Percentiles rank a stretch among this genome's conserved stretches.
Evolutionary conservation across 2,797 vertebrate species (phyloP).

Genomic region (Acrocephalus scirpaceus): DNA sequence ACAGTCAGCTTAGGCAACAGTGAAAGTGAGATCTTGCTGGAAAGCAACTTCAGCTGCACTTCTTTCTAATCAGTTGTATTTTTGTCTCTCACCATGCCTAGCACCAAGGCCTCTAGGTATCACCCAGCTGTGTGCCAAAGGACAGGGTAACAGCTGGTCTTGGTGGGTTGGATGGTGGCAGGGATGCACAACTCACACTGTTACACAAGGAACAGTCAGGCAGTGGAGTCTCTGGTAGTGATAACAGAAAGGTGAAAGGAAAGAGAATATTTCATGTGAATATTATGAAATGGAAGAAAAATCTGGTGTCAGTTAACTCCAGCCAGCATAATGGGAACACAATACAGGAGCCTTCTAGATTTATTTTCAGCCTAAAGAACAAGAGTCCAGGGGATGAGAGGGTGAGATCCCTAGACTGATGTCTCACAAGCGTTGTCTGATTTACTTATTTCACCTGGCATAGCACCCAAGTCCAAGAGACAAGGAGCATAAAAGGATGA

Average conservation of each 20-base stretch:
- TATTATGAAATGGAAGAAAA: not conserved
- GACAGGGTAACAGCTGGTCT: not conserved
- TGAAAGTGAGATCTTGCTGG: not conserved
- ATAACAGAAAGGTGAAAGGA: not conserved
- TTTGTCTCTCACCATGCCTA: not conserved
- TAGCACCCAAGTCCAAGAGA: not conserved
- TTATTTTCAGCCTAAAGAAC: conserved; percentile 7
- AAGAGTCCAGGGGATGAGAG: not conserved
- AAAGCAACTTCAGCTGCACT: not conserved
- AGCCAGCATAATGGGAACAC: not conserved
- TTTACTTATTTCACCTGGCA: not conserved
- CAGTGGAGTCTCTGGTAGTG: not conserved
- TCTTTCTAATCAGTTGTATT: not conserved
- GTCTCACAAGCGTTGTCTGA: not conserved
- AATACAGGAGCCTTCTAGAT: not conserved
- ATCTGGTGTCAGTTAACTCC: not conserved
- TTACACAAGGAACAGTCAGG: not conserved
- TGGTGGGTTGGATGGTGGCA: not conserved
- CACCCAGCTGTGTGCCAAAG: not conserved
- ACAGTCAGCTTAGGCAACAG: not conserved
- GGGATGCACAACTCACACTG: not conserved
- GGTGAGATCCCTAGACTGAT: not conserved
- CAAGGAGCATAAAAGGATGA: not conserved
- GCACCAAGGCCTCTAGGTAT: not conserved
- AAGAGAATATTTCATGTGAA: not conserved